Base-by-base conservation (phyloP, 2,797 vertebrate genomes). In the Graptemys geographica region DNA sequence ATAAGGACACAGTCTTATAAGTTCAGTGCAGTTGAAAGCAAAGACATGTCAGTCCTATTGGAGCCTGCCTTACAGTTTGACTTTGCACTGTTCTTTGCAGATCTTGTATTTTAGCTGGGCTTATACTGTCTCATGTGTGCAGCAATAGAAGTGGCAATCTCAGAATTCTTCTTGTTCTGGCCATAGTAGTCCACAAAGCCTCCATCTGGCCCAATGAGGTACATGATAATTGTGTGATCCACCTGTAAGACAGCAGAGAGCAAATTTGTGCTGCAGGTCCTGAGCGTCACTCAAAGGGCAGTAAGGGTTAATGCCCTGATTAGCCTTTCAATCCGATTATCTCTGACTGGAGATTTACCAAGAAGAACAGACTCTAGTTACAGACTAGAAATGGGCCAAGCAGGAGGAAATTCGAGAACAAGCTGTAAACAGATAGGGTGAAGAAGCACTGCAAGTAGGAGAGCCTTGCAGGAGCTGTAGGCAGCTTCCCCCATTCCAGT, bases 151-250 rank as follows among this genome's bases (percentile, higher is more conserved):
- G 90, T 93, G 0, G 97, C 96, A 97, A 99, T 99, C 98, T 99
- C 99, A 6, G 89, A 1, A 1, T 93, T 98, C 76, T 37, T 99
- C 97, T 99, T 99, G 97, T 99, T 99, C 96, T 99, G 99, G 95
- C 99, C 99, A 65, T 98, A 99, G 96, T 99, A 99, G 87, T 99
- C 99, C 74, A 99, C 72, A 3, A 99, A 99, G 28, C 98, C 95
- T 19, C 99, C 99, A 49, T 99, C 99, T 1, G 99, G 99, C 84
- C 98, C 99, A 0, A 99, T 96, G 10, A 99, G 99, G 97, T 99
- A 99, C 99, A 99, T 99, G 93, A 99, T 99, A 97, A 99, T 99
- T 1, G 99, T 99, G 97, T 99, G 99, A 96, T 99, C 99, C n/a
- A 99, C 99, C 99, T 99, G 97, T n/a, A 97, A 94, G 81, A 93